Evolutionary conservation across 1,140 invertebrate species (phyloP).

Genomic region (Cephus cinctus): DNA sequence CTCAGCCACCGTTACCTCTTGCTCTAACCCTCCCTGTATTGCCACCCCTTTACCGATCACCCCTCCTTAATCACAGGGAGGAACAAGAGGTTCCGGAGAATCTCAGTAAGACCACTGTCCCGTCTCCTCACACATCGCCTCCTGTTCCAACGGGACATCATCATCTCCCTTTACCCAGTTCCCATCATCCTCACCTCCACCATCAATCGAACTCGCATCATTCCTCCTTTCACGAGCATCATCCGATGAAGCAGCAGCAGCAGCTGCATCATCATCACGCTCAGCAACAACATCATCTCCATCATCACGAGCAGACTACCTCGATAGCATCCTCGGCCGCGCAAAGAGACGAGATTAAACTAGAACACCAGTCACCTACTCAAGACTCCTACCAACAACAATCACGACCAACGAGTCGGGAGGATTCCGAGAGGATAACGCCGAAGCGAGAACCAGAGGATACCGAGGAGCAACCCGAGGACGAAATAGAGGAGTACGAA

Average conservation of each 20-base stretch:
- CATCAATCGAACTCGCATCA: slow-evolving; percentile 61
- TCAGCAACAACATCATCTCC: slow-evolving; percentile 26
- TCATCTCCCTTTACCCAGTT: neutral
- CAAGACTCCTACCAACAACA: slow-evolving; percentile 33
- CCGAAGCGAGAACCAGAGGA: slow-evolving; percentile 67
- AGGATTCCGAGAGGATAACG: slow-evolving; percentile 59
- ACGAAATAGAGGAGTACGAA: slow-evolving; percentile 60
- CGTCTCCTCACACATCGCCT: slow-evolving; percentile 12
- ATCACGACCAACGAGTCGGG: slow-evolving; percentile 55
- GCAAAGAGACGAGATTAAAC: slow-evolving; percentile 38
- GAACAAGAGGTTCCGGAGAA: slow-evolving; percentile 80
- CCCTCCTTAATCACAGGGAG: slow-evolving; percentile 53
- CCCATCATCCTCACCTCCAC: slow-evolving; percentile 37
- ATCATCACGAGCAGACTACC: slow-evolving; percentile 37
- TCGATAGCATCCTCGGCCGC: too few relatives aligned
- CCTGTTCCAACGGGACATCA: neutral
- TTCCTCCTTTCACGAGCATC: slow-evolving; percentile 59
- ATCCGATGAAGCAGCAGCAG: slow-evolving; percentile 25
- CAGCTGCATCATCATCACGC: slow-evolving; percentile 16
- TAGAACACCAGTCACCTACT: slow-evolving; percentile 40
- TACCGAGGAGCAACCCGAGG: slow-evolving; percentile 59
- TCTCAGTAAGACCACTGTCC: slow-evolving; percentile 67
- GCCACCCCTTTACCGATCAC: slow-evolving; percentile 46
- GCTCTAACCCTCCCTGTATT: slow-evolving; percentile 45
- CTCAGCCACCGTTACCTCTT: slow-evolving; percentile 56